Conservation (phyloP, 2,888 invertebrate genomes). For the Volucella bombylans region DNA sequence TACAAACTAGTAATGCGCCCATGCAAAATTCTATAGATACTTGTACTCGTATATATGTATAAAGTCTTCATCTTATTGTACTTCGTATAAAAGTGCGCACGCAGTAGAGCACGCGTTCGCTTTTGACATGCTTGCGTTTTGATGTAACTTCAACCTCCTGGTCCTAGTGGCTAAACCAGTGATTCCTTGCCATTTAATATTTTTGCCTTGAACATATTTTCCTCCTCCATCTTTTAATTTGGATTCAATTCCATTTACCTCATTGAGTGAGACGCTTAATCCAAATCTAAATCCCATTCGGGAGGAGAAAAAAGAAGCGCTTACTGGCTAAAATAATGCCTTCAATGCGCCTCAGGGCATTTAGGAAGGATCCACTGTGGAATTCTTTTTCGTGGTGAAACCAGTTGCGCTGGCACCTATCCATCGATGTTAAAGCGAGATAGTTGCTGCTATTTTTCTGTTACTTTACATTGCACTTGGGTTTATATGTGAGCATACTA, state of each 20-base stretch:
- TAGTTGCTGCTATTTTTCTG: slow-evolving; percentile 34
- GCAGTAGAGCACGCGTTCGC: slow-evolving; percentile 64
- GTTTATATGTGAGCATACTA: background rate
- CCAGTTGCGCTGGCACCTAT: slow-evolving; percentile 70
- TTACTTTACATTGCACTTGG: slow-evolving; percentile 30
- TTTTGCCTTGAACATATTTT: slow-evolving; percentile 59
- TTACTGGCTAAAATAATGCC: slow-evolving; percentile 72
- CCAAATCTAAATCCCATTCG: slow-evolving; percentile 67
- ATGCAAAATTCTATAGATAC: background rate
- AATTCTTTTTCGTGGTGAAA: slow-evolving; percentile 63
- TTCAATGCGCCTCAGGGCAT: slow-evolving; percentile 48
- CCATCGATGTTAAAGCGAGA: slow-evolving; percentile 64
- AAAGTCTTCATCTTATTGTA: background rate
- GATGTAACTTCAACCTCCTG: slow-evolving; percentile 29
- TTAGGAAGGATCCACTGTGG: slow-evolving; percentile 64
- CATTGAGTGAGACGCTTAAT: slow-evolving; percentile 64
- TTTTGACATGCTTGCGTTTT: slow-evolving; percentile 63
- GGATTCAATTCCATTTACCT: slow-evolving; percentile 65
- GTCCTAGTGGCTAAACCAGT: slow-evolving; percentile 12
- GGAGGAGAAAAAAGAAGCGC: slow-evolving; percentile 74
- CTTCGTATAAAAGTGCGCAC: background rate
- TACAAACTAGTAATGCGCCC: slow-evolving; percentile 26
- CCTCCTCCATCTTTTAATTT: slow-evolving; percentile 74
- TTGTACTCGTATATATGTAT: background rate
- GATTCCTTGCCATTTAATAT: slow-evolving; percentile 58